A percentile compares a stretch with the other conserved stretches of the same genome.
phyloP scores from a whole-genome alignment of 2,113 vertebrate genomes.

The Sylvilagus bachmani region DNA sequence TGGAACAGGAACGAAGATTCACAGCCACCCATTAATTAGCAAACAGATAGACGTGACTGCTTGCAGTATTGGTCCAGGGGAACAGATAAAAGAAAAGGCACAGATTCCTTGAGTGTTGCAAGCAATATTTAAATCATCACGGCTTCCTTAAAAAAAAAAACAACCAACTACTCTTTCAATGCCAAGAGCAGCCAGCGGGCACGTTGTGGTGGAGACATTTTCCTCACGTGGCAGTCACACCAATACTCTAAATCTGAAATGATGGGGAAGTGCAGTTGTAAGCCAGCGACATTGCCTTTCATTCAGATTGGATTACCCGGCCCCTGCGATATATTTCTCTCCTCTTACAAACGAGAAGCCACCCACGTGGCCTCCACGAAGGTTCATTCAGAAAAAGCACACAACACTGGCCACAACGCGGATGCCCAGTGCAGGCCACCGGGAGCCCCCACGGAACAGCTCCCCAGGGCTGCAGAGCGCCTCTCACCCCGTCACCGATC shows the following conservation, averaged over 20 bases:
- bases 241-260: conserved; percentile 31
- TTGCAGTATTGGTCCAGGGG: conserved; percentile 74
- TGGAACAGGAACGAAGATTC: conserved; percentile 79
- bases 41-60: conserved; percentile 72
- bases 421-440: neutral
- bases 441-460: neutral
- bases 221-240: conserved; percentile 33
- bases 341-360: neutral
- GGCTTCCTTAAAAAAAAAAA: conserved; percentile 57
- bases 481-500: neutral
- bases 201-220: conserved; percentile 16
- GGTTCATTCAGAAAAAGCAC: neutral
- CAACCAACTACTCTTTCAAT: conserved; percentile 55
- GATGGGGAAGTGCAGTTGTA: conserved; percentile 4
- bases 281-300: neutral
- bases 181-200: conserved; percentile 47
- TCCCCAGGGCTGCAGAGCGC: neutral
- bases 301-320: neutral
- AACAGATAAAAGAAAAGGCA: conserved; percentile 60
- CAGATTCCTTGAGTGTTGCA: conserved; percentile 50
- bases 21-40: conserved; percentile 83
- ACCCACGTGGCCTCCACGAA: neutral
- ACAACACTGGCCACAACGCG: neutral
- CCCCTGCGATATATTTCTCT: neutral
- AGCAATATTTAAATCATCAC: conserved; percentile 68